Conservation (phyloP, 2,888 invertebrate species). For the Chydorus sphaericus region DNA sequence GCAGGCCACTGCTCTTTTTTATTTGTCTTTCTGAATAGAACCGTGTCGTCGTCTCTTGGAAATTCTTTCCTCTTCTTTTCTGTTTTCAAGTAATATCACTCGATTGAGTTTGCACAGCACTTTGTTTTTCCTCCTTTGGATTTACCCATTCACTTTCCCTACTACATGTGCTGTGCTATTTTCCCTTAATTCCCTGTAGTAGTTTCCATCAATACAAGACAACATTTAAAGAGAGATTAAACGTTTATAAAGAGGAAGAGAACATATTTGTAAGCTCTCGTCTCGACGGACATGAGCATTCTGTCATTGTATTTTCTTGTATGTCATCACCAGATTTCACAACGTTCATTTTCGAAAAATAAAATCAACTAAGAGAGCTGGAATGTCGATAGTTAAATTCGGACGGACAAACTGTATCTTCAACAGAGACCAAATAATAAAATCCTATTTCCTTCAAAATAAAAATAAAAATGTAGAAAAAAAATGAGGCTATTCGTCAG, state of each 20-base stretch:
- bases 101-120: too few species aligned
- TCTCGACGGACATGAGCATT: background rate
- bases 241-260: background rate
- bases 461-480: too few species aligned
- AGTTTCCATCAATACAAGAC: background rate
- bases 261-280: background rate
- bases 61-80: too few species aligned
- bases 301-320: background rate
- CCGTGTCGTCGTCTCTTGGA: too few species aligned
- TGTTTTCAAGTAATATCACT: too few species aligned
- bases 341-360: background rate
- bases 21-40: too few species aligned
- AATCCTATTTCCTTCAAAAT: too few species aligned
- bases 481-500: too few species aligned
- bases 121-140: too few species aligned
- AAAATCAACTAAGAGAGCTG: background rate
- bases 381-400: conserved; percentile 1
- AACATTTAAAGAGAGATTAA: background rate
- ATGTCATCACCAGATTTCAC: conserved; percentile 5
- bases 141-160: background rate
- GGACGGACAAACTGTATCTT: conserved; percentile 4
- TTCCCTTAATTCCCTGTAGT: background rate
- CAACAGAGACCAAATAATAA: too few species aligned
- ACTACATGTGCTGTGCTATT: background rate
- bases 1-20: conserved; percentile 6